Conservation (phyloP, 2,888 invertebrate genomes). For the Drosophila stalkeri region DNA sequence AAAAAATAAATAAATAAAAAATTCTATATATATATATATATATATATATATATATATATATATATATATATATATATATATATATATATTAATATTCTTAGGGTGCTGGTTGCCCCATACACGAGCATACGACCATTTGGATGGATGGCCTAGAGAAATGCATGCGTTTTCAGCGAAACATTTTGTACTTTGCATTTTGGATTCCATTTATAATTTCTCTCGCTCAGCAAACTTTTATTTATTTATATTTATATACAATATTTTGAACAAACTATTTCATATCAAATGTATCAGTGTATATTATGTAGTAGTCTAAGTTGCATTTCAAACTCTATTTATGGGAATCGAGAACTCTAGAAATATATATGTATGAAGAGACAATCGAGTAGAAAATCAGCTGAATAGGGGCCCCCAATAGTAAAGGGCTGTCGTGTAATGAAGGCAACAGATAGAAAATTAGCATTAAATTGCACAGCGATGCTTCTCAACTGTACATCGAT, state of each 20-base stretch:
- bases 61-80: neutral
- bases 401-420: constrained; percentile 11
- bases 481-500: constrained; percentile 29
- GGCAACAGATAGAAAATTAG: constrained; percentile 18
- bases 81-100: constrained; percentile 5
- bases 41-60: no score
- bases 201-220: constrained; percentile 5
- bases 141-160: neutral
- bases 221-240: neutral
- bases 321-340: neutral
- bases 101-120: neutral
- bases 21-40: no score
- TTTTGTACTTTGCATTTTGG: neutral
- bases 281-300: neutral
- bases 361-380: constrained; percentile 6
- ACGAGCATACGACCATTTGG: neutral
- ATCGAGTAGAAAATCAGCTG: constrained; percentile 27
- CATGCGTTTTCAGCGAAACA: neutral
- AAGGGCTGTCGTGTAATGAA: constrained; percentile 25
- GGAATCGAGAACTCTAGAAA: neutral
- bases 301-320: neutral
- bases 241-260: neutral
- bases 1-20: constrained; percentile 2
- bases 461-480: constrained; percentile 28
- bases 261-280: constrained; percentile 1